Conservation (phyloP, 2,797 vertebrate genomes). For the Lagorchestes hirsutus region DNA sequence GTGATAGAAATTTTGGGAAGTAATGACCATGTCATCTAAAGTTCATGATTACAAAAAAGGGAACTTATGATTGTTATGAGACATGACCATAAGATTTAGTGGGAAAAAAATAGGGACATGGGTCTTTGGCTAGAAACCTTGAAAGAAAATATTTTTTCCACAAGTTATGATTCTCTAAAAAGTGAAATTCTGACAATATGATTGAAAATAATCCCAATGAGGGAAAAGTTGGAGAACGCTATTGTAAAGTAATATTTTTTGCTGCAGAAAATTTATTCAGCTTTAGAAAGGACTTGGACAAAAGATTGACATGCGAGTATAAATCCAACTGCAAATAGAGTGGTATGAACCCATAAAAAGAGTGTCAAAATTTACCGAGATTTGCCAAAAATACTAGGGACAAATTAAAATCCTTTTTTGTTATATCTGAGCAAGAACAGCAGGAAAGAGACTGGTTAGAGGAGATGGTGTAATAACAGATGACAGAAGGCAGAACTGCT, state of each 20-base stretch:
- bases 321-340: not conserved
- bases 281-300: not conserved
- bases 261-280: not conserved
- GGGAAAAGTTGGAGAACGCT: not conserved
- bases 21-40: not conserved
- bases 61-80: not conserved
- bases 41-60: not conserved
- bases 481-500: not conserved
- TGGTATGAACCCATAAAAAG: not conserved
- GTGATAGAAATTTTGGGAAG: not conserved
- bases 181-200: not conserved
- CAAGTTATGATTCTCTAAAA: not conserved
- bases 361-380: not conserved
- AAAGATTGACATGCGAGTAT: not conserved
- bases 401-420: not conserved
- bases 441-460: not conserved
- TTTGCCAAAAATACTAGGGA: not conserved
- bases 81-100: not conserved
- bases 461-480: not conserved
- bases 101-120: not conserved
- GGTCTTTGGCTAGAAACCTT: not conserved
- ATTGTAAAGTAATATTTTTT: not conserved
- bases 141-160: not conserved
- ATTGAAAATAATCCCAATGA: not conserved
- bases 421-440: not conserved